A percentile compares a stretch with the other conserved stretches of the same genome.
Conservation (phyloP, 2,113 vertebrate genomes). For the Hymenochirus boettgeri region DNA sequence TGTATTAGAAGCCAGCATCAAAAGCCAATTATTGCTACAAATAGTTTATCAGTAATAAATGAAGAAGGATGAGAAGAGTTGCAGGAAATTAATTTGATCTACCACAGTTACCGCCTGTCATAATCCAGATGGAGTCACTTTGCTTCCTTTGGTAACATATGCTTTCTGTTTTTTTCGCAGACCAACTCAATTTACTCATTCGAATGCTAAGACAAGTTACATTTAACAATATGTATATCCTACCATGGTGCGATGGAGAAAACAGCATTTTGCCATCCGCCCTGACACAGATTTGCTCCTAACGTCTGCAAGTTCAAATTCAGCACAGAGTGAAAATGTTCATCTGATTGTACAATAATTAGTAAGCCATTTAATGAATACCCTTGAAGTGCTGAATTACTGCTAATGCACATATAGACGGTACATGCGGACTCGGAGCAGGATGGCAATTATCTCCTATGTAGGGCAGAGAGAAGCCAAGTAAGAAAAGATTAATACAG, state of each 20-base stretch:
- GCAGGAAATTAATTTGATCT: background rate
- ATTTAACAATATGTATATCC: background rate
- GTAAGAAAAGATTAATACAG: constrained; percentile 41
- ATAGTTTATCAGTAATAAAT: background rate
- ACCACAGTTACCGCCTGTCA: constrained; percentile 1
- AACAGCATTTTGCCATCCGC: background rate
- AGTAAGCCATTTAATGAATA: constrained; percentile 25
- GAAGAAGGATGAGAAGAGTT: background rate
- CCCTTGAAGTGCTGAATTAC: constrained; percentile 23
- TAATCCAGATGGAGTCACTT: background rate
- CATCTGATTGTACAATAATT: constrained; percentile 24
- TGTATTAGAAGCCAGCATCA: no score
- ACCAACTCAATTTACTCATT: background rate
- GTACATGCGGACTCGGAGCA: constrained; percentile 1
- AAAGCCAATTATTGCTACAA: background rate
- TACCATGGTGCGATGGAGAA: background rate
- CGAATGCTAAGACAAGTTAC: background rate
- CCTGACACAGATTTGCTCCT: constrained; percentile 18
- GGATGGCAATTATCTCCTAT: constrained; percentile 31
- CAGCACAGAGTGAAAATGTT: background rate
- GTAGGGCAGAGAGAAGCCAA: constrained; percentile 35
- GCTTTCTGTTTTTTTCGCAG: constrained; percentile 4
- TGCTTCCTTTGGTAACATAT: constrained; percentile 6
- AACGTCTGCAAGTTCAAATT: constrained; percentile 6
- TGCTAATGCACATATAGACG: constrained; percentile 8